Evolutionary conservation across 2,888 invertebrate genomes (phyloP).

Genomic region (Epirrita christyi): DNA sequence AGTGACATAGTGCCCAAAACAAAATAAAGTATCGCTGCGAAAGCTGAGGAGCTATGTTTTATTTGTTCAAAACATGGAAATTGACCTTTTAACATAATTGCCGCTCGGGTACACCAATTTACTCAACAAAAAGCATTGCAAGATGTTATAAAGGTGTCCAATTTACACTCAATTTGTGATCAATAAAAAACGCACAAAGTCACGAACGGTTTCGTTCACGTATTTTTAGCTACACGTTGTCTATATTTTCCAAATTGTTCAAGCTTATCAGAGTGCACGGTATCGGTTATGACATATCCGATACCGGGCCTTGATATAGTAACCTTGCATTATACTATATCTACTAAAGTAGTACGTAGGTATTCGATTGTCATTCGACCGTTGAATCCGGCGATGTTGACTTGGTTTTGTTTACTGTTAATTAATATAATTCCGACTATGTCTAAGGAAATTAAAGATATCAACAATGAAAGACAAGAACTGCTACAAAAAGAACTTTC

Average conservation of each 20-base stretch:
- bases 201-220: slow-evolving; percentile 3
- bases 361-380: slow-evolving; percentile 16
- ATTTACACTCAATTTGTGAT: slow-evolving; percentile 8
- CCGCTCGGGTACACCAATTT: slow-evolving; percentile 3
- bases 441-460: slow-evolving; percentile 38
- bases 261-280: no score
- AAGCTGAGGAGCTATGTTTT: no score
- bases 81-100: neutral
- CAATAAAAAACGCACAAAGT: slow-evolving; percentile 5
- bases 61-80: neutral
- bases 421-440: slow-evolving; percentile 33
- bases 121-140: slow-evolving; percentile 1
- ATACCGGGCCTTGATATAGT: neutral
- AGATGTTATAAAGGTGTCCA: slow-evolving; percentile 4
- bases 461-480: slow-evolving; percentile 60
- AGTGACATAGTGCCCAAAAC: no score
- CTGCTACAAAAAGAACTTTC: slow-evolving; percentile 78
- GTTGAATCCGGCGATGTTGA: slow-evolving; percentile 47
- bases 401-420: slow-evolving; percentile 36
- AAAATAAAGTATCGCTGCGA: no score
- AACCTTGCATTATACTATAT: slow-evolving; percentile 4
- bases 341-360: neutral
- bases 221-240: no score
- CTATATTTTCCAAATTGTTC: no score
- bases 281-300: neutral